A percentile compares a stretch with the other conserved stretches of the same genome.
phyloP scores from a whole-genome alignment of 2,888 invertebrate genomes.

The Ornithoptera priamus region DNA sequence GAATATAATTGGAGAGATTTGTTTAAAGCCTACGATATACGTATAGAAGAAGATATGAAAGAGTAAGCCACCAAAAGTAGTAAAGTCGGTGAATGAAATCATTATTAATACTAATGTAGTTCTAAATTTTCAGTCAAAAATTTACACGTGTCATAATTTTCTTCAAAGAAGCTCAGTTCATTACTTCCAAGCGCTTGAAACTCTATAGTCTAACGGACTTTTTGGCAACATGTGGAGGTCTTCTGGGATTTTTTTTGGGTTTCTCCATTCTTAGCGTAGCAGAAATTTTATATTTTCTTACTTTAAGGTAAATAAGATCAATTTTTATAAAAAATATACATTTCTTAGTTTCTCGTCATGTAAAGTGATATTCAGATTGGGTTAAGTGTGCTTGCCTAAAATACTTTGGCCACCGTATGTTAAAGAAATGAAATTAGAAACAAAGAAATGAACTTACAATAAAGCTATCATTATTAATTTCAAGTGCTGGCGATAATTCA shows the following conservation, averaged over 20 bases:
- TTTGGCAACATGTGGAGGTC: slow-evolving; percentile 84
- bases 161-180: slow-evolving; percentile 86
- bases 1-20: slow-evolving; percentile 83
- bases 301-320: slow-evolving; percentile 58
- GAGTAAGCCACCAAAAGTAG: slow-evolving; percentile 46
- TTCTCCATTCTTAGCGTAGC: slow-evolving; percentile 82
- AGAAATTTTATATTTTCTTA: slow-evolving; percentile 81
- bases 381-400: no score
- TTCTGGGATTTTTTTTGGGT: slow-evolving; percentile 83
- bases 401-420: no score
- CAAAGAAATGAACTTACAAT: no score
- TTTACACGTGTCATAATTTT: slow-evolving; percentile 83
- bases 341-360: no score
- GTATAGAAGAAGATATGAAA: slow-evolving; percentile 48
- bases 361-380: no score
- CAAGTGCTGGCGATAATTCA: no score
- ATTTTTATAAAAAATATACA: no score
- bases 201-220: slow-evolving; percentile 85
- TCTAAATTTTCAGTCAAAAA: slow-evolving; percentile 44
- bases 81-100: not conserved
- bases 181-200: slow-evolving; percentile 83
- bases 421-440: no score
- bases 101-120: not conserved
- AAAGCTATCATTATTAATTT: no score
- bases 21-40: slow-evolving; percentile 72